These are phyloP conservation scores for Zoanthus sansibaricus DNA, from an alignment of 92 coral and sea anemone species.

Conservation along the genomic window DNA sequence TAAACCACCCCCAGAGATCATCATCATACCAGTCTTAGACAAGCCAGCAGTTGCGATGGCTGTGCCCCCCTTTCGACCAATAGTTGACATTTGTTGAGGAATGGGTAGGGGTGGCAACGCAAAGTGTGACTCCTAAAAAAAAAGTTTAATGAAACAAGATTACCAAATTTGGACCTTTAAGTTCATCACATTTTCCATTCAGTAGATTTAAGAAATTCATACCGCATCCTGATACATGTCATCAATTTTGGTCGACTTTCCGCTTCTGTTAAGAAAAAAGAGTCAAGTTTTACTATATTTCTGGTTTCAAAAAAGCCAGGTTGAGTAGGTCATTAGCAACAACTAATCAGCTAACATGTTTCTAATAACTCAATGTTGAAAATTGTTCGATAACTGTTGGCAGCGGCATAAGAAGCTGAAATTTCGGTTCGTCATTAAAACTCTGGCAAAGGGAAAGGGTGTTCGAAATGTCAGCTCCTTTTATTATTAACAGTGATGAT, in stretches of 20 bases:
- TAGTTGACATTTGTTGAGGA: constrained; percentile 27
- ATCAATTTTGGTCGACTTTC: background rate
- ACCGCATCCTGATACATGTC: constrained; percentile 2
- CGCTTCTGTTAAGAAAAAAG: background rate
- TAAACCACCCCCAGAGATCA: constrained; percentile 40
- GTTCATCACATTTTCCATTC: background rate
- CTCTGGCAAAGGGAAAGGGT: too few relatives aligned
- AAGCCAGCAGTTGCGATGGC: constrained; percentile 27
- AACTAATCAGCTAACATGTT: too few relatives aligned
- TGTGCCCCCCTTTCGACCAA: constrained; percentile 22
- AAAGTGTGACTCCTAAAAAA: constrained; percentile 3
- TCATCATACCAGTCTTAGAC: constrained; percentile 44
- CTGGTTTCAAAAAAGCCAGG: too few relatives aligned
- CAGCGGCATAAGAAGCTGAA: too few relatives aligned
- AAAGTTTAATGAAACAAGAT: background rate
- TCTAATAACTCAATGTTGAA: too few relatives aligned
- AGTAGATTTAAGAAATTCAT: background rate
- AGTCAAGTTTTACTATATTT: background rate
- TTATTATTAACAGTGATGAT: too few relatives aligned
- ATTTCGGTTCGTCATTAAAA: background rate
- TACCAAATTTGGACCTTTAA: background rate
- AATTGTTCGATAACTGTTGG: too few relatives aligned
- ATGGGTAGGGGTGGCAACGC: constrained; percentile 27
- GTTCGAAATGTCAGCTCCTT: too few relatives aligned
- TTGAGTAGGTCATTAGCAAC: too few relatives aligned